Evolutionary conservation across 2,888 invertebrate genomes (phyloP), one percentile per base, ranked within the genome.

Genomic region (Cheilosia soror): DNA sequence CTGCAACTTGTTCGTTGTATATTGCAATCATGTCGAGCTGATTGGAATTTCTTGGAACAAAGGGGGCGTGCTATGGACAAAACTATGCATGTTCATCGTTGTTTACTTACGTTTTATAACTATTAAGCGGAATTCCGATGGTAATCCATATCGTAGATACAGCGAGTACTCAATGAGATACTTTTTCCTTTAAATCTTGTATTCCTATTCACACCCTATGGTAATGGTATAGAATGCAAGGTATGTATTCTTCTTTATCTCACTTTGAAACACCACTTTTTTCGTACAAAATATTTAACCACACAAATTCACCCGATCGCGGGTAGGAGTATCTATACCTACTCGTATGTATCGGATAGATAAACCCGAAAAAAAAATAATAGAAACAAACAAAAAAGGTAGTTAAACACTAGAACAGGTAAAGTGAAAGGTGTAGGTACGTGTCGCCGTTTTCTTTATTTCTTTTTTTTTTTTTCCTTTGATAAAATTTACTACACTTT

Each of bases 401-500:
- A 60, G 20, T 53, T 66, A 65, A 58, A 65, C 82, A 65, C 58
- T 72, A 49, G 66, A 77, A 77, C 72, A 68, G 71, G 77, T 82
- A 77, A 76, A 71, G 82, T 82, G 82, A 77, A 82, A 82, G 82
- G 82, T 77, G 81, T 65, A 76, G 63, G 80, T 65, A 71, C 69
- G 80, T 76, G 76, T 71, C 58, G 60, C 76, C 42, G 53, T 65
- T 20, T 20, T 20, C 20, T 20, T n/a, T n/a, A n/a, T 68, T 40
- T 37, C 15, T 13, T 20, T 33, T 0, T 53, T 60, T 62, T 25
- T 77, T 44, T 33, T 11, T 31, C 27, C n/a, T n/a, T n/a, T n/a
- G 25, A 25, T 25, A n/a, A 44, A 13, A 20, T 11, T n/a, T 58
- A 79, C 63, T 81, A 71, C 51, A 82, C 69, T 65, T 63, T 81